phyloP scores from a whole-genome alignment of 2,888 invertebrate species.

The Scotopteryx bipunctaria region DNA sequence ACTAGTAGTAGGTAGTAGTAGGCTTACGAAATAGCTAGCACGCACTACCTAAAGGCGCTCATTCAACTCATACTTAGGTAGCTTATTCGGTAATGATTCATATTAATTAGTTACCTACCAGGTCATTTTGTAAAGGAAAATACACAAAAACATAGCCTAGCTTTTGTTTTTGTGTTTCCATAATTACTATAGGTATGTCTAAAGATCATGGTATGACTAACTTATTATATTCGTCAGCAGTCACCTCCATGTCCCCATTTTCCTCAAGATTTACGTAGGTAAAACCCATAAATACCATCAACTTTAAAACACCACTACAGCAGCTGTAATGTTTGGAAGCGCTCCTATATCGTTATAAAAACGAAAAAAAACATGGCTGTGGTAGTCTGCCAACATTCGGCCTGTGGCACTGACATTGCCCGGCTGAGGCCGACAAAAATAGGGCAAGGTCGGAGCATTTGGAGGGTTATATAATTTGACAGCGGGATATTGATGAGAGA shows the following conservation, averaged over 20 bases:
- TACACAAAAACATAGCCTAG: too few species aligned
- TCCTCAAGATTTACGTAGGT: conserved; percentile 3
- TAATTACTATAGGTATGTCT: too few species aligned
- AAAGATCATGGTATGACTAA: too few species aligned
- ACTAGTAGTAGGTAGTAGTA: too few species aligned
- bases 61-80: too few species aligned
- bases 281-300: conserved; percentile 6
- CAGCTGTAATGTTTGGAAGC: conserved; percentile 8
- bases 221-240: background rate
- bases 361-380: conserved; percentile 32
- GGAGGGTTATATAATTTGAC: conserved; percentile 44
- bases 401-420: conserved; percentile 61
- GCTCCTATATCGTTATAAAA: conserved; percentile 22
- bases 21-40: too few species aligned
- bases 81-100: too few species aligned
- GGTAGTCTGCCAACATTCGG: conserved; percentile 38
- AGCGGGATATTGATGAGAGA: conserved; percentile 35
- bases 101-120: too few species aligned
- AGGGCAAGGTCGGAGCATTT: conserved; percentile 53
- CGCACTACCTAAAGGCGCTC: too few species aligned
- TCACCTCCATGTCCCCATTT: background rate
- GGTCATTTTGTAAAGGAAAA: too few species aligned
- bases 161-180: too few species aligned
- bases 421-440: conserved; percentile 52
- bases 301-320: background rate